These are phyloP conservation scores for Nesometra sesokonis DNA, from an alignment of 35 echinoderm and acorn worm species.

Conservation along the genomic window DNA sequence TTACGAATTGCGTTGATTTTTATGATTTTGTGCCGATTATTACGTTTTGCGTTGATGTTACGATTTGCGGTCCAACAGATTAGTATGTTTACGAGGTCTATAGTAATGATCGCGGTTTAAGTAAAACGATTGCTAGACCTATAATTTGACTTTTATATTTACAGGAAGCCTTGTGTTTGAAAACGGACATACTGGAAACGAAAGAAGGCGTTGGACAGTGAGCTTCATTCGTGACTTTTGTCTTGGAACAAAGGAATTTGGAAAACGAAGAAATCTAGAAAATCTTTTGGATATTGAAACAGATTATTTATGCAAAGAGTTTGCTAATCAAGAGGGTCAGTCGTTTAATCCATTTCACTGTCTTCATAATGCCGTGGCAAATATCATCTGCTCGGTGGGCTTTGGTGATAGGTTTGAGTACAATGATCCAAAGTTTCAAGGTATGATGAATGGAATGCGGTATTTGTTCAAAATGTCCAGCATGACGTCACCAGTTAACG, in stretches of 20 bases:
- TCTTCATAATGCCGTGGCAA: background rate
- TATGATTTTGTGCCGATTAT: too few relatives aligned
- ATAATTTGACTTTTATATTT: too few relatives aligned
- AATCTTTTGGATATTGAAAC: background rate
- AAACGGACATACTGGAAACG: background rate
- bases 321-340: background rate
- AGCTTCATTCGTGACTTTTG: background rate
- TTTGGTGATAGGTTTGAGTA: slow-evolving; percentile 1
- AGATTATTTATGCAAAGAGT: background rate
- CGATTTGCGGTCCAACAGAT: too few relatives aligned
- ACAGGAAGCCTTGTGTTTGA: background rate
- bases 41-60: too few relatives aligned
- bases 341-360: slow-evolving; percentile 31
- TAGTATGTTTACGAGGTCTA: too few relatives aligned
- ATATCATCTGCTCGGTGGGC: background rate
- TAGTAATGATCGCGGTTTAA: too few relatives aligned
- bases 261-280: background rate
- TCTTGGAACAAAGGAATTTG: background rate
- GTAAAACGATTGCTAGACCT: too few relatives aligned
- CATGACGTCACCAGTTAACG: background rate
- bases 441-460: background rate
- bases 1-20: too few relatives aligned
- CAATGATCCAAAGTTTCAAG: slow-evolving; percentile 3
- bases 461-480: background rate
- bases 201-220: background rate